phyloP scores from a whole-genome alignment of 2,888 invertebrate species.

The Heliconius aoede region DNA sequence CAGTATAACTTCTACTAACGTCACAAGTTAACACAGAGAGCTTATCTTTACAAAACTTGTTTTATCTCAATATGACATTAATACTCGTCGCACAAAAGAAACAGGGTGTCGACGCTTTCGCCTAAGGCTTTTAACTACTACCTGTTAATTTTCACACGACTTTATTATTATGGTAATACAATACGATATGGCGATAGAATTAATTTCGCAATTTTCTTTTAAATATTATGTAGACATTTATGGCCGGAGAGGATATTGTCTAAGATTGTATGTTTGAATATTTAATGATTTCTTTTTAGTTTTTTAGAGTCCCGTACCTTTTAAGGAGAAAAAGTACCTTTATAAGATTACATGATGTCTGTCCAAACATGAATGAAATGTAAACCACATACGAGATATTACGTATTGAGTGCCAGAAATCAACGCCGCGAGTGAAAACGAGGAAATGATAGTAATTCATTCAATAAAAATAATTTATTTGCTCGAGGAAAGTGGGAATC shows the following conservation, averaged over 20 bases:
- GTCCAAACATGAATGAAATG: no score
- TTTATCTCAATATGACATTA: constrained; percentile 21
- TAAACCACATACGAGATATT: neutral
- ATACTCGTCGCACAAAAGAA: constrained; percentile 27
- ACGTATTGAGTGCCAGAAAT: neutral
- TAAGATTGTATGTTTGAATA: neutral
- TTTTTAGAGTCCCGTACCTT: no score
- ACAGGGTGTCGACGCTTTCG: constrained; percentile 38
- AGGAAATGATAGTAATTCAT: neutral
- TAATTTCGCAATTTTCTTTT: constrained; percentile 45
- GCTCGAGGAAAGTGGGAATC: neutral
- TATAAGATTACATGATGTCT: no score
- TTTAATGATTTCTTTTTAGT: neutral
- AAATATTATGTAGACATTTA: constrained; percentile 25
- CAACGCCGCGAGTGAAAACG: neutral
- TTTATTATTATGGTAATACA: constrained; percentile 44
- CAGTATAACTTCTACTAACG: neutral
- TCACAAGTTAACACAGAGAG: neutral
- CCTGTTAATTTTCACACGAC: constrained; percentile 47
- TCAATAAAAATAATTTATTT: no score
- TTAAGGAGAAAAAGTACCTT: no score
- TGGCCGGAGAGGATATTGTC: constrained; percentile 13
- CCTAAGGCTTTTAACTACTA: constrained; percentile 45
- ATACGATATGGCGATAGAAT: constrained; percentile 38
- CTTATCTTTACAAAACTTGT: constrained; percentile 15